Percentiles rank a stretch among this genome's conserved stretches.
phyloP scores from a whole-genome alignment of 2,888 invertebrate genomes.

The Cephus spinipes region DNA sequence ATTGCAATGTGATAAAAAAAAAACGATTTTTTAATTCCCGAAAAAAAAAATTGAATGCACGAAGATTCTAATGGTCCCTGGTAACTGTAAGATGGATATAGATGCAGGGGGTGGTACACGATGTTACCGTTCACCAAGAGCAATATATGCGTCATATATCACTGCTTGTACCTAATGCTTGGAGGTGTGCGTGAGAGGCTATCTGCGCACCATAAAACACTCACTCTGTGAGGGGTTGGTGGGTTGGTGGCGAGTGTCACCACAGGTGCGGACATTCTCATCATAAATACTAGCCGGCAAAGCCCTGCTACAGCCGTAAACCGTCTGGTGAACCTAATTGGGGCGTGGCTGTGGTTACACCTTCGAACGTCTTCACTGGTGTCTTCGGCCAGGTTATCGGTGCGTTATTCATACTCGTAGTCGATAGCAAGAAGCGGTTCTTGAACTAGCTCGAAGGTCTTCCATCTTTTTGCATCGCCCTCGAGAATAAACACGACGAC shows the following conservation, averaged over 20 bases:
- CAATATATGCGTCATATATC: conserved; percentile 55
- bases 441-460: neutral
- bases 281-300: conserved; percentile 56
- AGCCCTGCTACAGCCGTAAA: conserved; percentile 48
- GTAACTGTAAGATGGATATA: neutral
- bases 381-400: neutral
- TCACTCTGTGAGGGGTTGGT: conserved; percentile 38
- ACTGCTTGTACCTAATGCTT: conserved; percentile 53
- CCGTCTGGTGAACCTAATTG: conserved; percentile 60
- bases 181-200: conserved; percentile 59
- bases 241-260: conserved; percentile 57
- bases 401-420: neutral
- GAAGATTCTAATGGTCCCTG: neutral
- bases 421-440: neutral
- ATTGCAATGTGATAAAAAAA: neutral
- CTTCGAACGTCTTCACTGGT: conserved; percentile 33
- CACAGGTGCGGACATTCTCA: conserved; percentile 65
- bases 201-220: conserved; percentile 57
- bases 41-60: neutral
- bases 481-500: neutral
- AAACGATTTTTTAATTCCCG: neutral
- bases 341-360: conserved; percentile 61
- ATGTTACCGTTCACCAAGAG: conserved; percentile 35
- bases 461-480: neutral
- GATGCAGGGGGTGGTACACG: neutral